Evolutionary conservation across 2,888 invertebrate genomes (phyloP), one percentile per base, ranked within the genome.

Genomic region (Rhyacophila evoluta): DNA sequence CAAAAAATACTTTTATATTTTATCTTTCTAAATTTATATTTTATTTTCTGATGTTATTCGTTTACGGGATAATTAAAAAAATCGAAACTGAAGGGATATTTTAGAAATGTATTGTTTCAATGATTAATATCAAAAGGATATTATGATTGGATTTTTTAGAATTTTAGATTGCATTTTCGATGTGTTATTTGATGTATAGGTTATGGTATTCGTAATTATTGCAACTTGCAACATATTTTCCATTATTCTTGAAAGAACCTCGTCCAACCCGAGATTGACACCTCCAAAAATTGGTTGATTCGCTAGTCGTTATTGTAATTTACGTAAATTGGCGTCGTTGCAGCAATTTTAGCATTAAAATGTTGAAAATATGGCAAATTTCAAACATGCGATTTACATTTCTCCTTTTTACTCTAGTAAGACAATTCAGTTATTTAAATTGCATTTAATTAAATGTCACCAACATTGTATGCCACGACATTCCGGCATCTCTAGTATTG

Each of bases 381-480:
- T 74, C 79, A 38, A 77, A 74, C 39, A 74, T 79, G 67, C 41
- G 67, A 41, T 67, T 28, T n/a, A 77, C 77, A 6, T 41, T 79
- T 12, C 68, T 79, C 69, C 25, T 72, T 10, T 77, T 74, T 38
- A 79, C 72, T 27, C 38, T 79, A 19, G 79, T 79, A 74, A 79
- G 70, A 67, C 27, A 1, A 29, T 29, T 25, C 3, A 41, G 1
- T 55, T 15, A 25, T 28, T 28, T 72, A 37, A 15, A 29, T 12
- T n/a, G n/a, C 38, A 37, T 55, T 55, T 55, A 68, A 25, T 55
- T 27, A 72, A 75, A 69, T 75, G 79, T 71, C 72, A 75, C 72
- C 68, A 72, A 69, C 12, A 39, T 74, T 79, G 55, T 19, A 55
- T 55, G 78, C 78, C 78, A 79, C 78, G 78, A 79, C 78, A 72